A percentile compares a stretch with the other conserved stretches of the same genome.
These are phyloP conservation scores for Moxostoma hubbsi DNA, from an alignment of 2,797 vertebrate species.

Conservation along the genomic window DNA sequence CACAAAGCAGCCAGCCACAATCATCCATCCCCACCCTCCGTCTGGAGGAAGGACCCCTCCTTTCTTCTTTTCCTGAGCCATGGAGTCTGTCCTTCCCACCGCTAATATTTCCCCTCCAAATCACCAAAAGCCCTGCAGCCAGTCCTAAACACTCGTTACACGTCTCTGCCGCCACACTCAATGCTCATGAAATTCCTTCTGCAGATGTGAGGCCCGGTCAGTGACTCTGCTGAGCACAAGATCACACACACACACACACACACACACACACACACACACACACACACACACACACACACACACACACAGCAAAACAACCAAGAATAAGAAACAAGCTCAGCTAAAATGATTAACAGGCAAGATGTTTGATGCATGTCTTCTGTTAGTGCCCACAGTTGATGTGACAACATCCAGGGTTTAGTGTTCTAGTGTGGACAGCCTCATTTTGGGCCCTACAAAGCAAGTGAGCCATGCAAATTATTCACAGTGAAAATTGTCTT, in stretches of 20 bases:
- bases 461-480: background rate
- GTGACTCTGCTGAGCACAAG: conserved; percentile 26
- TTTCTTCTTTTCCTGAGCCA: conserved; percentile 70
- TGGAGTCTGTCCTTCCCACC: conserved; percentile 57
- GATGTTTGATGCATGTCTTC: background rate
- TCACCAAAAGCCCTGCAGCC: conserved; percentile 19
- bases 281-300: conserved; percentile 19
- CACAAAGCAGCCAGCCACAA: conserved; percentile 90
- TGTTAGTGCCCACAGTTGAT: background rate
- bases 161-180: conserved; percentile 24
- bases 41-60: conserved; percentile 73
- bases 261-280: conserved; percentile 18
- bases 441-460: background rate
- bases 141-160: conserved; percentile 34
- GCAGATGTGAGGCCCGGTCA: conserved; percentile 37
- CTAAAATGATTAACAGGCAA: conserved; percentile 54
- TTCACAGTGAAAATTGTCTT: background rate
- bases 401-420: conserved; percentile 9
- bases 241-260: conserved; percentile 28
- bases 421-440: background rate
- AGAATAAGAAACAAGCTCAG: conserved; percentile 32
- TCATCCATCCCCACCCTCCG: conserved; percentile 94
- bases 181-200: conserved; percentile 33
- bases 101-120: conserved; percentile 21
- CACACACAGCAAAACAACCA: conserved; percentile 30